These are phyloP conservation scores for Steinernema khuongi DNA, from an alignment of 1,140 invertebrate genomes.

Conservation along the genomic window DNA sequence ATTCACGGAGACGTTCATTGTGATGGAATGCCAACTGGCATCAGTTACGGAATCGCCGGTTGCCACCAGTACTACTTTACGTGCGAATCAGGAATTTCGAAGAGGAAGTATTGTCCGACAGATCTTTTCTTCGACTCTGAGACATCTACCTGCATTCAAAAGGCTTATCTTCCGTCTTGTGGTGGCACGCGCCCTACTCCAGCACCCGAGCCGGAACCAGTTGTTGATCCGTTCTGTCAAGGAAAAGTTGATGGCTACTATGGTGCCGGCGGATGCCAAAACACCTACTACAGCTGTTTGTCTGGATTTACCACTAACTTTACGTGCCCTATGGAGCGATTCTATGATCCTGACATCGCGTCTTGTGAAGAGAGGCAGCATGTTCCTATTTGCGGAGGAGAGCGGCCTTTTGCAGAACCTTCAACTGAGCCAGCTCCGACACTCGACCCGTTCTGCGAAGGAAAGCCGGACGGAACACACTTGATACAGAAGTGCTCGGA, in stretches of 20 bases:
- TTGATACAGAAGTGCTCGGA: background rate
- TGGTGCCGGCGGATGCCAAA: background rate
- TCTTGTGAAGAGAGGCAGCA: background rate
- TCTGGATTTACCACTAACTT: background rate
- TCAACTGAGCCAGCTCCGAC: background rate
- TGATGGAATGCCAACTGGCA: background rate
- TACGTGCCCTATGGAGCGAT: background rate
- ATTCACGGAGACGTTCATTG: background rate
- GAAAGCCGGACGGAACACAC: background rate
- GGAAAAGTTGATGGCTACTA: background rate
- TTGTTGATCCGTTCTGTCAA: background rate
- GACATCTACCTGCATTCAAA: constrained; percentile 2
- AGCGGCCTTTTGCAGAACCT: background rate
- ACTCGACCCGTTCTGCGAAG: constrained; percentile 11
- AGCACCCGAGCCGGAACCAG: background rate
- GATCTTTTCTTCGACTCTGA: background rate
- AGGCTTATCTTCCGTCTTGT: background rate
- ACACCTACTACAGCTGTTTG: background rate
- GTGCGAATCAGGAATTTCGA: background rate
- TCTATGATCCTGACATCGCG: background rate
- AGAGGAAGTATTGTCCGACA: background rate
- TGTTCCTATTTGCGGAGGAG: constrained; percentile 1
- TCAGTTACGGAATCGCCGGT: background rate
- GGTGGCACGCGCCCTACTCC: constrained; percentile 18
- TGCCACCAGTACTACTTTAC: background rate